Conservation (phyloP, 2,113 vertebrate genomes). For the Cochlearius cochlearius region DNA sequence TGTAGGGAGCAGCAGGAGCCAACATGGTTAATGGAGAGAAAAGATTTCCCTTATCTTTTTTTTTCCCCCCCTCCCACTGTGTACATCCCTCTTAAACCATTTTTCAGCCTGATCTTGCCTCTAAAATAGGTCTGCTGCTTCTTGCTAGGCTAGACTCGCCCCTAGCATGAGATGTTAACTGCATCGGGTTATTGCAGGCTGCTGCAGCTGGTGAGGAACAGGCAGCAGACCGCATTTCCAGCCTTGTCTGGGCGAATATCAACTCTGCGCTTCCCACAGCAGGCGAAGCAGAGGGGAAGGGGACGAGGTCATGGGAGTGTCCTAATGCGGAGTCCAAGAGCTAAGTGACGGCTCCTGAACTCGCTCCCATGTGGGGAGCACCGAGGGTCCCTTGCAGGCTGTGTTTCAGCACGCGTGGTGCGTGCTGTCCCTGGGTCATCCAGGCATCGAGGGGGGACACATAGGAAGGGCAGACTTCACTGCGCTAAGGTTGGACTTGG, state of each 20-base stretch:
- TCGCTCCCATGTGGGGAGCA: fast-evolving
- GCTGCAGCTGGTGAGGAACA: not conserved
- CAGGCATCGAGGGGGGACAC: fast-evolving
- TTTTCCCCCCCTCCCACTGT: not conserved
- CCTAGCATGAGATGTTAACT: not conserved
- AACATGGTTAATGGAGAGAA: not conserved
- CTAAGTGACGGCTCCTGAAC: not conserved
- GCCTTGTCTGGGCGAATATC: not conserved
- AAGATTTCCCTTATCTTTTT: not conserved
- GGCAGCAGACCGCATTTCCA: not conserved
- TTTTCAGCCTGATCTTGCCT: not conserved
- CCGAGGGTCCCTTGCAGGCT: not conserved
- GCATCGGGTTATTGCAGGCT: not conserved
- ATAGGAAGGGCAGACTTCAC: fast-evolving
- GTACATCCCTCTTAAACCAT: not conserved
- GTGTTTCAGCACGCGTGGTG: fast-evolving
- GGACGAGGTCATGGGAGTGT: fast-evolving
- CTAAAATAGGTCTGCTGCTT: not conserved
- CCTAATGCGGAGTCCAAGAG: fast-evolving
- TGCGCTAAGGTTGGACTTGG: not conserved
- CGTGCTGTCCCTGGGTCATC: not conserved
- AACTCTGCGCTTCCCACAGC: not conserved
- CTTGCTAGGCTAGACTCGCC: not conserved
- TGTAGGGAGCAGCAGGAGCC: constrained; percentile 53
- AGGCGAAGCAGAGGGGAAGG: not conserved